Conservation (phyloP, 2,113 vertebrate genomes). For the Arenaria interpres region DNA sequence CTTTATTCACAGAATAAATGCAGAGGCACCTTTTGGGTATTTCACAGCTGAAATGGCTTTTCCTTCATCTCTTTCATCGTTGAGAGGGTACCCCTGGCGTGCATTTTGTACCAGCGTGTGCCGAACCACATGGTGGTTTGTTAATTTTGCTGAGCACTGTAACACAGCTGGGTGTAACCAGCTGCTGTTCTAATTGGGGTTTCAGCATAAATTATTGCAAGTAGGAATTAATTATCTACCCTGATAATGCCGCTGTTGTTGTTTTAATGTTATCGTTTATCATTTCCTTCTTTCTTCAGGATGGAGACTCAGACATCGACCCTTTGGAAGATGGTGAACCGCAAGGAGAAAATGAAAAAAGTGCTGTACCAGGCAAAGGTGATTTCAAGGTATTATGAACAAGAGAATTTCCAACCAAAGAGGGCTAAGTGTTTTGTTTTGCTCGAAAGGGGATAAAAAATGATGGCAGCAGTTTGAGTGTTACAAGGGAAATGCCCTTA, state of each 20-base stretch:
- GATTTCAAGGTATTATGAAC: conserved; percentile 59
- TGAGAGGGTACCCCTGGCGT: not conserved
- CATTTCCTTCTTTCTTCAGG: not conserved
- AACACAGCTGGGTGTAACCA: not conserved
- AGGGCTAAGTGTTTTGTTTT: not conserved
- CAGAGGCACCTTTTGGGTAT: not conserved
- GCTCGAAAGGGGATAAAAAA: not conserved
- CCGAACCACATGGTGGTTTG: not conserved
- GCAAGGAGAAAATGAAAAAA: not conserved
- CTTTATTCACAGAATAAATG: not conserved
- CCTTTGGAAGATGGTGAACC: not conserved
- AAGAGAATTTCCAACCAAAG: not conserved
- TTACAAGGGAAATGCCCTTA: not conserved
- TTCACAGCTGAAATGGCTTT: not conserved
- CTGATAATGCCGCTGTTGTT: not conserved
- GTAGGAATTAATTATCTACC: not conserved
- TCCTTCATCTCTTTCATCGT: not conserved
- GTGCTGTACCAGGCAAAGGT: not conserved
- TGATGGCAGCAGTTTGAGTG: not conserved
- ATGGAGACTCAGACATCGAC: not conserved
- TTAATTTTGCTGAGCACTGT: not conserved
- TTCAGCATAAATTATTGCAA: not conserved
- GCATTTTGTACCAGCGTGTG: not conserved
- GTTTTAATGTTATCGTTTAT: not conserved
- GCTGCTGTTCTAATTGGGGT: not conserved